Conservation (phyloP, 2,888 invertebrate genomes). For the Carterocephalus palaemon region DNA sequence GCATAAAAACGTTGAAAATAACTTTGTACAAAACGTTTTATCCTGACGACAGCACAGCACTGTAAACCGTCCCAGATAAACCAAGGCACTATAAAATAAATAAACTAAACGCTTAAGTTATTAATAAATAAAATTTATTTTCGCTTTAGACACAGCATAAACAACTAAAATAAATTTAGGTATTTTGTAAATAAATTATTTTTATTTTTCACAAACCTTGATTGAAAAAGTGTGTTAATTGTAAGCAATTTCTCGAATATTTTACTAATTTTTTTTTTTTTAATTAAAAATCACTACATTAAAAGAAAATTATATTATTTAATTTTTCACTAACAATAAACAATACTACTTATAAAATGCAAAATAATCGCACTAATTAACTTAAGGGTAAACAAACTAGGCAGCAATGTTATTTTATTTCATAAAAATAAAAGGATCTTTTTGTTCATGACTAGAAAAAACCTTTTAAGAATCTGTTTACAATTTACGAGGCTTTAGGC, state of each 20-base stretch:
- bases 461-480: slow-evolving; percentile 39
- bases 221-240: background rate
- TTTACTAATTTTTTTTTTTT: too few relatives aligned
- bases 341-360: too few relatives aligned
- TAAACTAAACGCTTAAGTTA: slow-evolving; percentile 25
- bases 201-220: background rate
- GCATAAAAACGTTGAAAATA: slow-evolving; percentile 46
- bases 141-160: slow-evolving; percentile 30
- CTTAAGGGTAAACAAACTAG: too few relatives aligned
- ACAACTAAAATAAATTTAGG: slow-evolving; percentile 6
- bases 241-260: background rate
- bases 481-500: slow-evolving; percentile 47
- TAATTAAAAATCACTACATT: too few relatives aligned
- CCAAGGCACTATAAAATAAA: slow-evolving; percentile 60
- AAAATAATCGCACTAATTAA: too few relatives aligned
- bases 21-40: slow-evolving; percentile 38
- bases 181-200: slow-evolving; percentile 13
- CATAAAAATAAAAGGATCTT: slow-evolving; percentile 2
- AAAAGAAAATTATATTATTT: too few relatives aligned
- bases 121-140: slow-evolving; percentile 20
- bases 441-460: slow-evolving; percentile 25
- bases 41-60: slow-evolving; percentile 51
- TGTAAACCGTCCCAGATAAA: slow-evolving; percentile 67
- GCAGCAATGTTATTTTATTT: too few relatives aligned
- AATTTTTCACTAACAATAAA: too few relatives aligned